Percentiles rank a stretch among this genome's conserved stretches.
Evolutionary conservation across 2,797 vertebrate genomes (phyloP).

Genomic region (Parauchenoglanis punctatus): DNA sequence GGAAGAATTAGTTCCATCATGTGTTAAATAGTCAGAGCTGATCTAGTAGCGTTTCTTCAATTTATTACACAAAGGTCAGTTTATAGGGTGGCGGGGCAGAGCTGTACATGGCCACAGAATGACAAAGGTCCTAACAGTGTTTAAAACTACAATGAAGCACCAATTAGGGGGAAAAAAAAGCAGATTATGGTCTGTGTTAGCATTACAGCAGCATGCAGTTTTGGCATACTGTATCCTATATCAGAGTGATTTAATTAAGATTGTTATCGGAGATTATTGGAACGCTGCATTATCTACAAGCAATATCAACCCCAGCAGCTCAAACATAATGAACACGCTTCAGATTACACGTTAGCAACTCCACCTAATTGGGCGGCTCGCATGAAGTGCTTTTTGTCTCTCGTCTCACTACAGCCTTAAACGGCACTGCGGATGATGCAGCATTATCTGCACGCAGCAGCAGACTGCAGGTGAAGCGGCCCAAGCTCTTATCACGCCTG

Average conservation of each 20-base stretch:
- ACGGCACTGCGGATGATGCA: constrained; percentile 36
- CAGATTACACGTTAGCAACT: constrained; percentile 42
- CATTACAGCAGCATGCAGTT: constrained; percentile 27
- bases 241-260: constrained; percentile 58
- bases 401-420: constrained; percentile 30
- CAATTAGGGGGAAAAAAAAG: background rate
- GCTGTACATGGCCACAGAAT: constrained; percentile 20
- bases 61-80: constrained; percentile 78
- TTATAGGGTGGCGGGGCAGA: constrained; percentile 60
- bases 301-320: constrained; percentile 54
- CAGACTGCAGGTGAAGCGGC: constrained; percentile 45
- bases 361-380: constrained; percentile 35
- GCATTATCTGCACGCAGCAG: constrained; percentile 44
- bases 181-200: constrained; percentile 21
- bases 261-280: constrained; percentile 54
- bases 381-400: constrained; percentile 41
- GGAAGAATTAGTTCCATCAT: constrained; percentile 85
- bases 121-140: constrained; percentile 5
- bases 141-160: background rate
- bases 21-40: constrained; percentile 87
- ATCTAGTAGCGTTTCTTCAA: constrained; percentile 80
- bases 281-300: constrained; percentile 53
- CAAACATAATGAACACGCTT: constrained; percentile 53
- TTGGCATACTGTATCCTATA: constrained; percentile 44
- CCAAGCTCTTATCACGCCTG: constrained; percentile 45